Percentiles rank a stretch among this genome's conserved stretches.
Evolutionary conservation across 2,113 vertebrate species (phyloP).

Genomic region (Anas platyrhynchos): DNA sequence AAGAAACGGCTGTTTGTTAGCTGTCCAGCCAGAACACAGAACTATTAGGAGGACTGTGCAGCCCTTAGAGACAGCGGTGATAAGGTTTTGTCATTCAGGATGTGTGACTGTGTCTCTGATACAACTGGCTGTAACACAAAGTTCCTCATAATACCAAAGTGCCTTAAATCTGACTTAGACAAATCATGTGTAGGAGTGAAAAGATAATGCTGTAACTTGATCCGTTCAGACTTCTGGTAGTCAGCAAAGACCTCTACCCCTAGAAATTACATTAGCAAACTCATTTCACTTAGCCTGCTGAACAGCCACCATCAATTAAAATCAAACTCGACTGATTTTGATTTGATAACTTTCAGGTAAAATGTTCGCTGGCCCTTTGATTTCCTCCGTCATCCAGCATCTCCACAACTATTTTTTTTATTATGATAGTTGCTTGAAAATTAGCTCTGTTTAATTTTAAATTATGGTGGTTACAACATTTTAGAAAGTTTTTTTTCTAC

Average conservation of each 20-base stretch:
- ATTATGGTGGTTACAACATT: fast-evolving
- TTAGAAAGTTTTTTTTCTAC: not conserved
- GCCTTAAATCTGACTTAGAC: not conserved
- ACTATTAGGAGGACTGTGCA: not conserved
- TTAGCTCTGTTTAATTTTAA: not conserved
- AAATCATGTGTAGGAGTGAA: not conserved
- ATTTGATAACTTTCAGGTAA: not conserved
- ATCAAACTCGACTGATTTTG: not conserved
- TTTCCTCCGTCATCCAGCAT: not conserved
- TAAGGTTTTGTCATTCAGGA: not conserved
- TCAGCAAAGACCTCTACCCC: slow-evolving; percentile 18
- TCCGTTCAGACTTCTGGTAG: not conserved
- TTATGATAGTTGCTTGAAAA: not conserved
- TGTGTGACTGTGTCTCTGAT: not conserved
- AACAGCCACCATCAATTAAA: not conserved
- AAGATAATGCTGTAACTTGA: not conserved
- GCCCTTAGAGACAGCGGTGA: not conserved
- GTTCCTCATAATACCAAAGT: not conserved
- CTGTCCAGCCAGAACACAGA: fast-evolving
- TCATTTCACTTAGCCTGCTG: not conserved
- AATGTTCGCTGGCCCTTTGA: not conserved
- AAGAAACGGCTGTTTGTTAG: not conserved
- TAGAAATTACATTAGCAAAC: slow-evolving; percentile 27
- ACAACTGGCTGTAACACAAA: not conserved
- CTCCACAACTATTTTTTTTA: not conserved